Conservation (phyloP, 2,888 invertebrate species). For the Epirrhoe alternata region DNA sequence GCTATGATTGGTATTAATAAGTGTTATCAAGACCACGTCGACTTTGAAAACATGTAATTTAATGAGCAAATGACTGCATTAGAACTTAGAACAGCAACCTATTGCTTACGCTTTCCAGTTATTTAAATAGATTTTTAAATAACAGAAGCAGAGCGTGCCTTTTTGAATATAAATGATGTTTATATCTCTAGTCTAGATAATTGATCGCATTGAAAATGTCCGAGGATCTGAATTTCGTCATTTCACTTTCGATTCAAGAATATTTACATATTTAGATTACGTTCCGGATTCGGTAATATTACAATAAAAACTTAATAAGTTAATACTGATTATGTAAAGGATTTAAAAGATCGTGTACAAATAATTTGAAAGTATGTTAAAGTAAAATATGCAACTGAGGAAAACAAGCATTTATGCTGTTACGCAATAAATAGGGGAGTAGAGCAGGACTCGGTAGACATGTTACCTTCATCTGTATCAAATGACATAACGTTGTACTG, state of each 20-base stretch:
- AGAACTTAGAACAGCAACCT: slow-evolving; percentile 37
- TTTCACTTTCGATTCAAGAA: slow-evolving; percentile 49
- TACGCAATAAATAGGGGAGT: slow-evolving; percentile 38
- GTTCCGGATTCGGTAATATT: slow-evolving; percentile 48
- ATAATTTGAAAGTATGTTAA: slow-evolving; percentile 40
- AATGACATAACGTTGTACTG: slow-evolving; percentile 53
- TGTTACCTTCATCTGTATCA: slow-evolving; percentile 48
- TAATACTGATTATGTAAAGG: slow-evolving; percentile 48
- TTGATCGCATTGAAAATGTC: slow-evolving; percentile 37
- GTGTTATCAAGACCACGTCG: slow-evolving; percentile 38
- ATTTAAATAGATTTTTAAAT: slow-evolving; percentile 35
- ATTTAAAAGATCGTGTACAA: slow-evolving; percentile 37
- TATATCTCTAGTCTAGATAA: slow-evolving; percentile 37
- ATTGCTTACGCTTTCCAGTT: slow-evolving; percentile 45
- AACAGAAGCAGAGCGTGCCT: slow-evolving; percentile 26
- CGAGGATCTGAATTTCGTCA: slow-evolving; percentile 46
- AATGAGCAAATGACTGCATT: slow-evolving; percentile 40
- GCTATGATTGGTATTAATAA: slow-evolving; percentile 40
- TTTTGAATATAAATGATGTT: slow-evolving; percentile 37
- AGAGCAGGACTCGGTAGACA: slow-evolving; percentile 32
- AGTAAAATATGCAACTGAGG: slow-evolving; percentile 38
- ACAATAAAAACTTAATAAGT: slow-evolving; percentile 40
- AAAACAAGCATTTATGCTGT: slow-evolving; percentile 35
- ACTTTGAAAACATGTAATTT: slow-evolving; percentile 43
- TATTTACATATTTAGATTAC: slow-evolving; percentile 50